These are phyloP conservation scores for Melanocharis versteri DNA, from an alignment of 2,113 vertebrate genomes.

Conservation along the genomic window DNA sequence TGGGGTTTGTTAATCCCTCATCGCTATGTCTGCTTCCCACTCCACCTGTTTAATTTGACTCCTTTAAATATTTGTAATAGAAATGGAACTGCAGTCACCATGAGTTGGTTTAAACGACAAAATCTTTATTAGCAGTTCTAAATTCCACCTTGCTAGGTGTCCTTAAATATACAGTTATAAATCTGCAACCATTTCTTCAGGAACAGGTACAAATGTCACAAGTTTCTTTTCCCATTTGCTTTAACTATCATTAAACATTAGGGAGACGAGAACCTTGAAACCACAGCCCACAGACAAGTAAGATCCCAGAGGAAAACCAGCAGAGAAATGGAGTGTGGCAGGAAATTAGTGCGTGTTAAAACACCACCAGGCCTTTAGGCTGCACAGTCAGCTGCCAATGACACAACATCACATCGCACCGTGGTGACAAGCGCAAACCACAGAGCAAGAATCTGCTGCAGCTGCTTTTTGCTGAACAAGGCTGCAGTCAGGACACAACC, in stretches of 20 bases:
- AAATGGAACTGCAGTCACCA: not conserved
- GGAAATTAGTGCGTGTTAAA: not conserved
- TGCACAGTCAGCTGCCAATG: not conserved
- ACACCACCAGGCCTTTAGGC: not conserved
- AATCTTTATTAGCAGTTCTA: not conserved
- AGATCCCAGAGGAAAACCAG: not conserved
- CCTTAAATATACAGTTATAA: not conserved
- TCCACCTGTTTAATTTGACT: not conserved
- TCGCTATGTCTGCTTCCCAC: not conserved
- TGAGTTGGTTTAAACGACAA: not conserved
- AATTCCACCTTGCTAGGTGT: not conserved
- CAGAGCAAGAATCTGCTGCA: not conserved
- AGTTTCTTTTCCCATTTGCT: not conserved
- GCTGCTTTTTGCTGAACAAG: not conserved
- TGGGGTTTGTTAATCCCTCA: not conserved
- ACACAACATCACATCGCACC: not conserved
- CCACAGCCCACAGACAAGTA: not conserved
- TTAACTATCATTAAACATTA: not conserved
- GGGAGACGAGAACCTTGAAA: not conserved
- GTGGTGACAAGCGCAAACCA: not conserved
- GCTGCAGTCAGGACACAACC: not conserved
- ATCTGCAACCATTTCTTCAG: not conserved
- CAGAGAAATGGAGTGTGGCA: not conserved
- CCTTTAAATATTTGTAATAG: slow-evolving; percentile 3
- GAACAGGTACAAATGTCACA: not conserved